Evolutionary conservation across 1,140 invertebrate genomes (phyloP), one percentile per base, ranked within the genome.

Genomic region (Neocloeon triangulifer): DNA sequence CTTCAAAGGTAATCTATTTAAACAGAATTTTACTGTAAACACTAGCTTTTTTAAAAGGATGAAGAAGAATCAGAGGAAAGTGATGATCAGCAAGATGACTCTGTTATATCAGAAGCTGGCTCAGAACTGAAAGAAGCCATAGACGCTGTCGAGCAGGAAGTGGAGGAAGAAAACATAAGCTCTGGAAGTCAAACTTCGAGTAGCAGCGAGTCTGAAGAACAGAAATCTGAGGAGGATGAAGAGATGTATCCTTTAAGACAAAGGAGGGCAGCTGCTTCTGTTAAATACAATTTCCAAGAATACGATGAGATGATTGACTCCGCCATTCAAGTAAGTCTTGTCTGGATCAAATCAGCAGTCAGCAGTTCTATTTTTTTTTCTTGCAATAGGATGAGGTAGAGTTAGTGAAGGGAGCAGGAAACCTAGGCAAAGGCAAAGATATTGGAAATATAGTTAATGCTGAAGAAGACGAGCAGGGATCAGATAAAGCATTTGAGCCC

Each of bases 241-340:
- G 77, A 75, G 1, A 73, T 84, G 34, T 84, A 85, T 54, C 69
- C 81, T 40, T 52, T 85, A 38, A 60, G 79, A 5, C 73, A 77
- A 44, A 59, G 80, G 13, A 55, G 71, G 9, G 62, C 68, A 43
- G 60, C 68, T 28, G 71, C 75, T 14, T 70, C 82, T 26, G 88
- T 72, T 41, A 85, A 89, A 43, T 64, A 68, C 31, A 57, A 60
- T 39, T 78, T 88, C 39, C 82, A 85, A 46, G 85, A 92, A 48
- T 95, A 82, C 52, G 88, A 94, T 51, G 76, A 89, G 12, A 66
- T 94, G 41, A 94, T 94, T 27, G 80, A 85, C 46, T 82, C 77
- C 28, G 88, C 88, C 9, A 79, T 92, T 33, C 70, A 81, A 53
- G 71, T 69, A 52, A 47, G 29, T 33, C 45, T 3, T 29, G 5